phyloP scores from a whole-genome alignment of 2,888 invertebrate genomes.

The Candidula unifasciata region DNA sequence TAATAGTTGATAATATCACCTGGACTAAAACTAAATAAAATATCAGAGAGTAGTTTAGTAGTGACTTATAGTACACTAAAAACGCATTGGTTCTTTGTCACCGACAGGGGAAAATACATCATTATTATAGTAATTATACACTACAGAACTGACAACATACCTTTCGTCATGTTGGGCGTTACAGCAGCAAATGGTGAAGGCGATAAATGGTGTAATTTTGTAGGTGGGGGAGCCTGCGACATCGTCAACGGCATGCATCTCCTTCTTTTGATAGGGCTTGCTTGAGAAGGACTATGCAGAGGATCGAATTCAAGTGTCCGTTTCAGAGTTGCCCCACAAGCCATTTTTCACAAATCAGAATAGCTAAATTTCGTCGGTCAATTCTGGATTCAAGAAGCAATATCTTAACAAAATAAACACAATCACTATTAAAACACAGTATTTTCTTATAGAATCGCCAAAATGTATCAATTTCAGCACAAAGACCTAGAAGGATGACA shows the following conservation, averaged over 20 bases:
- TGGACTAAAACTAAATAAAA: no score
- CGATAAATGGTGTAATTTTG: constrained; percentile 81
- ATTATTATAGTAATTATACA: no score
- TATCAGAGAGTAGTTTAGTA: no score
- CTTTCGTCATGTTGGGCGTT: constrained; percentile 91
- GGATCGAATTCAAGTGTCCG: constrained; percentile 96
- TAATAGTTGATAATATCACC: no score
- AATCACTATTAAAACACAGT: neutral
- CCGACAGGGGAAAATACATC: no score
- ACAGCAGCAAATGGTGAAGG: constrained; percentile 91
- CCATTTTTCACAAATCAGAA: constrained; percentile 83
- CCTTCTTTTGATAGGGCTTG: constrained; percentile 89
- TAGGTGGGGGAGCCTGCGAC: constrained; percentile 80
- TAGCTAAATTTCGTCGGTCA: constrained; percentile 19
- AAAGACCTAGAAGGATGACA: constrained; percentile 18
- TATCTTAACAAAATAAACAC: constrained; percentile 6
- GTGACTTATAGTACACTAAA: no score
- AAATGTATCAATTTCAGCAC: neutral
- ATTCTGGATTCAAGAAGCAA: neutral
- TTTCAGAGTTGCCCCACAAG: constrained; percentile 95
- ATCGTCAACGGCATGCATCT: constrained; percentile 93
- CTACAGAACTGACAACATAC: no score
- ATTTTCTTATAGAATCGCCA: neutral
- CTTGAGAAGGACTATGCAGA: constrained; percentile 83
- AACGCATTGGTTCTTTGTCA: no score